Evolutionary conservation across 1,140 invertebrate genomes (phyloP), one percentile per base, ranked within the genome.

Genomic region (Chionoecetes opilio): DNA sequence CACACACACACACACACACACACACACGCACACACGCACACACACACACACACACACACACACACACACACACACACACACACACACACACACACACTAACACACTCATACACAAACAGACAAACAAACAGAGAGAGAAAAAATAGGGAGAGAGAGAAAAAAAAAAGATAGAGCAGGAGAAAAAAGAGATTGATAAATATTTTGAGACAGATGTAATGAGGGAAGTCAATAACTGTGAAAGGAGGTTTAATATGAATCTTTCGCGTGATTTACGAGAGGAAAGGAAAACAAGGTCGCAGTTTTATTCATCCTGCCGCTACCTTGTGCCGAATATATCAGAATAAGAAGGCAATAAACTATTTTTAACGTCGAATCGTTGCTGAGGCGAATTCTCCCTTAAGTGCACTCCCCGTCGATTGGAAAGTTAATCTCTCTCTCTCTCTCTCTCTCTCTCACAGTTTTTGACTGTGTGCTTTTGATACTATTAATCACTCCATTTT

Each of bases 161-260:
- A 26, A 86, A 29, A 86, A 21, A 34, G 29, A 86, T 26, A 86
- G 31, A 86, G 32, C 32, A 38, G 26, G 21, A 31, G 2, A 31
- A 86, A 21, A 32, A 26, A 86, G 2, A 34, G 84, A 86, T 34
- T 11, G 32, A 86, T 34, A 86, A 38, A 86, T 34, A 86, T 34
- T 35, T 34, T 35, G 84, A 86, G 84, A 86, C 32, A 86, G 84
- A 86, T 34, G 35, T 86, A 38, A 86, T 86, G 84, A 86, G 32
- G 21, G 63, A 75, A 75, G n/a, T 75, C n/a, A 75, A 75, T 26
- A n/a, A 3, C 11, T 1, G 63, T 21, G 63, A n/a, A 75, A n/a
- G 63, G 21, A 26, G 63, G 63, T 8, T 75, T 26, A 21, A 5
- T 21, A 75, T 75, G n/a, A 75, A 75, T 75, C 63, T n/a, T n/a